These are phyloP conservation scores for Hetaerina titia DNA, from an alignment of 2,888 invertebrate genomes.

Conservation along the genomic window DNA sequence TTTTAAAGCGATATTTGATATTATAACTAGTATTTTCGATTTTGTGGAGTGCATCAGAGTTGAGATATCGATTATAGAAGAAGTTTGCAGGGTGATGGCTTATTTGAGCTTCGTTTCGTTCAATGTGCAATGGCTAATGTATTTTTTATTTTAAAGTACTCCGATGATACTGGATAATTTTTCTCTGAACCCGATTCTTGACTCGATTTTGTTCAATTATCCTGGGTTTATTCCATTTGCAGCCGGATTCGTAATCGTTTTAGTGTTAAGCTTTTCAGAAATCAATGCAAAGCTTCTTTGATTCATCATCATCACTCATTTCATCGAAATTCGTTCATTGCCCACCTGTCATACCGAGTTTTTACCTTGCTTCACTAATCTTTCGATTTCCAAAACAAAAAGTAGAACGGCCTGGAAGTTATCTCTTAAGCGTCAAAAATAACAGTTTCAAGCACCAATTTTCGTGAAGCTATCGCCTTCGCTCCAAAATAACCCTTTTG, in stretches of 20 bases:
- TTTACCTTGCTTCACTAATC: not conserved
- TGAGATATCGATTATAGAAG: not conserved
- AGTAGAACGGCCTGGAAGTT: not conserved
- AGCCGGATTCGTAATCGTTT: not conserved
- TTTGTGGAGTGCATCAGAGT: not conserved
- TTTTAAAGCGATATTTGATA: not conserved
- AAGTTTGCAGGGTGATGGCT: not conserved
- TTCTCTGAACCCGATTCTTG: not conserved
- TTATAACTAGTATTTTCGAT: not conserved
- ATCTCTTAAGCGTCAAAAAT: not conserved
- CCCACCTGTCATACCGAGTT: not conserved
- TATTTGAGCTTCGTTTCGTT: not conserved
- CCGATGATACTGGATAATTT: not conserved
- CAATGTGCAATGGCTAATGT: not conserved
- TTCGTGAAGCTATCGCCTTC: not conserved
- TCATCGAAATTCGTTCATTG: slow-evolving; percentile 2
- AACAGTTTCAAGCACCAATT: not conserved
- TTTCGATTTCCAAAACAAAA: not conserved
- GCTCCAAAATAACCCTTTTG: not conserved
- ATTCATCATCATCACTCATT: not conserved
- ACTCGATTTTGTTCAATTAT: not conserved
- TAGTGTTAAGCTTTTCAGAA: not conserved
- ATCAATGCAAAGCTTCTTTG: not conserved
- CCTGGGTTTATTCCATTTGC: not conserved
- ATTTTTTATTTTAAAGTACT: not conserved